A percentile compares a stretch with the other conserved stretches of the same genome.
Evolutionary conservation across 2,888 invertebrate genomes (phyloP).

Genomic region (Athalia rosae): DNA sequence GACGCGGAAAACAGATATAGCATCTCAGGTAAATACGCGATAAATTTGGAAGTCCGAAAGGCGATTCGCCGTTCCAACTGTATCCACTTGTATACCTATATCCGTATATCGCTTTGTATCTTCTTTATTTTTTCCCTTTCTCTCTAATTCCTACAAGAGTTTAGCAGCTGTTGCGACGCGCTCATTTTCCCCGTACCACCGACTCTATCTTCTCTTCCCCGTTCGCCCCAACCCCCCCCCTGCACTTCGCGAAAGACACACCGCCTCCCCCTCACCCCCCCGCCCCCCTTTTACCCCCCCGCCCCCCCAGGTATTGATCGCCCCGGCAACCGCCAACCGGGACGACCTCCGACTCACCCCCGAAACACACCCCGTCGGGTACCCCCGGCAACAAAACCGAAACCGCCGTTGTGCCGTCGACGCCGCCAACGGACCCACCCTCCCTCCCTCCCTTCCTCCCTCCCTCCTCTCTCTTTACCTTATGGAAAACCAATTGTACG

Average conservation of each 20-base stretch:
- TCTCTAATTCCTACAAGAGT: background rate
- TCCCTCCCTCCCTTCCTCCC: too few relatives aligned
- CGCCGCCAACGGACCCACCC: too few relatives aligned
- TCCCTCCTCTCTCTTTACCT: too few relatives aligned
- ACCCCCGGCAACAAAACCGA: slow-evolving; percentile 36
- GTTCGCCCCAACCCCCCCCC: background rate
- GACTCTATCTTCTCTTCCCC: too few relatives aligned
- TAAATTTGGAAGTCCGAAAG: too few relatives aligned
- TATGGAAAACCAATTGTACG: too few relatives aligned
- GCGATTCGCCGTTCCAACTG: background rate
- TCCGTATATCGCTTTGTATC: too few relatives aligned
- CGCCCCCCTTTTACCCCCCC: background rate
- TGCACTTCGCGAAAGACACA: slow-evolving; percentile 20
- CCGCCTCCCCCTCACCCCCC: too few relatives aligned
- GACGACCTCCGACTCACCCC: slow-evolving; percentile 1
- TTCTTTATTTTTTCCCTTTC: background rate
- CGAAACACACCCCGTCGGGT: background rate
- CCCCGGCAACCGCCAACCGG: slow-evolving; percentile 39
- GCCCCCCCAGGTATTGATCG: slow-evolving; percentile 37
- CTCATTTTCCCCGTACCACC: background rate
- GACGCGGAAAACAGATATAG: too few relatives aligned
- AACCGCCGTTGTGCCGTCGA: background rate
- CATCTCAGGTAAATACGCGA: too few relatives aligned
- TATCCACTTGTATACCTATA: background rate
- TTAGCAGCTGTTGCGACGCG: slow-evolving; percentile 35